These are phyloP conservation scores for Hymenochirus boettgeri DNA, from an alignment of 2,113 vertebrate genomes.

Conservation along the genomic window DNA sequence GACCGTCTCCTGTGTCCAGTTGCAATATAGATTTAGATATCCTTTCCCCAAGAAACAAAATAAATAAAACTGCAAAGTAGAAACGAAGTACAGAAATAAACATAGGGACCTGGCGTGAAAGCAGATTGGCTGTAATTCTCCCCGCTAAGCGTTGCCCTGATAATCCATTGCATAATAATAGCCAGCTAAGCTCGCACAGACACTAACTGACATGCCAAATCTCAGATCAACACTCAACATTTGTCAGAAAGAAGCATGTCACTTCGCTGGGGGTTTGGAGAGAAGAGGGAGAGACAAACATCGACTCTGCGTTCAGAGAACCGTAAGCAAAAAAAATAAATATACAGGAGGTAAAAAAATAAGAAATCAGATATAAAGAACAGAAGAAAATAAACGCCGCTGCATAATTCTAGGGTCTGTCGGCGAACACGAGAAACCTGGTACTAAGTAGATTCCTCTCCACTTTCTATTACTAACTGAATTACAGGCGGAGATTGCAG, in stretches of 20 bases:
- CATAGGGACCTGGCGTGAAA: slow-evolving; percentile 39
- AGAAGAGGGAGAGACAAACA: slow-evolving; percentile 5
- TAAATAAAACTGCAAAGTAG: background rate
- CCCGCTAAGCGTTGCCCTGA: slow-evolving; percentile 46
- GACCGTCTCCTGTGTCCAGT: background rate
- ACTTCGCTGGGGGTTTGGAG: slow-evolving; percentile 39
- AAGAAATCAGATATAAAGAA: no score
- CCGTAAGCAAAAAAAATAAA: no score
- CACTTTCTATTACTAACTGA: no score
- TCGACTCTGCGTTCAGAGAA: no score
- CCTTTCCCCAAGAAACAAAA: no score
- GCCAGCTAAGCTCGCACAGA: slow-evolving; percentile 56
- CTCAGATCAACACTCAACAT: slow-evolving; percentile 53
- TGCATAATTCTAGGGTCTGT: no score
- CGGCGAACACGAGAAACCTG: no score
- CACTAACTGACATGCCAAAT: slow-evolving; percentile 56
- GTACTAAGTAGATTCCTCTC: no score
- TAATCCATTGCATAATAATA: slow-evolving; percentile 58
- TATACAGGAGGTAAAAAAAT: no score
- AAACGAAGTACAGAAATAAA: slow-evolving; percentile 19
- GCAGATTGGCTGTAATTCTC: slow-evolving; percentile 48
- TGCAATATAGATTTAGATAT: no score
- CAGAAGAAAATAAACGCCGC: no score
- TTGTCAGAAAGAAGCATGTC: slow-evolving; percentile 49
- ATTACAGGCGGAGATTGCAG: no score